Conservation (phyloP, 2,113 vertebrate genomes). For the rabbit (Oryctolagus cuniculus) region DNA sequence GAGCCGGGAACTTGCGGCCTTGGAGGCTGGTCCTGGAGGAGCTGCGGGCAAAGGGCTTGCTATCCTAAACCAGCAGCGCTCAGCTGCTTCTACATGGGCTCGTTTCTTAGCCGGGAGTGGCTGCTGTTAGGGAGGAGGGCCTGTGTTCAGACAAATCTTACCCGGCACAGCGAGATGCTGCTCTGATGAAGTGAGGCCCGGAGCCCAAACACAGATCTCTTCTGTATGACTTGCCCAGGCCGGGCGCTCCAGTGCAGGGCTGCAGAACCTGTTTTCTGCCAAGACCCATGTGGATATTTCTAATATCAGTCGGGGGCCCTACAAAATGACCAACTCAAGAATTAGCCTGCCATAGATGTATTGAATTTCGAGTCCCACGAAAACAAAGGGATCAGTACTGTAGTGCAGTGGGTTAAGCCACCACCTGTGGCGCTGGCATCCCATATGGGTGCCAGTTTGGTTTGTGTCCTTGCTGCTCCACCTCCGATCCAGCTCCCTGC, state of each 20-base stretch:
- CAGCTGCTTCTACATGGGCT: neutral
- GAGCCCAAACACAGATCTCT: neutral
- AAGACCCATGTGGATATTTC: no score
- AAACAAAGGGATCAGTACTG: no score
- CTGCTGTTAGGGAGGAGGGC: neutral
- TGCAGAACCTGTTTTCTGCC: neutral
- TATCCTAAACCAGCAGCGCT: neutral
- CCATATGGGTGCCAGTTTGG: no score
- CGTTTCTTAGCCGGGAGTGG: neutral
- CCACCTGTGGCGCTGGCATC: no score
- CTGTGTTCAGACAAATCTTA: neutral
- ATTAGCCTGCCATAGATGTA: no score
- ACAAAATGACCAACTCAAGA: no score
- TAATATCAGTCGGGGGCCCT: no score
- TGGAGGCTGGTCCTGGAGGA: neutral
- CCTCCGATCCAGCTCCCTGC: no score
- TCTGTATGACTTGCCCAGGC: neutral
- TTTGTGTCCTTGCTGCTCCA: no score
- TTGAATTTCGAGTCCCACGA: no score
- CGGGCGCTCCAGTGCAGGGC: neutral
- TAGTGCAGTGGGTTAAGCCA: no score
- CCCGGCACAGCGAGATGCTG: neutral
- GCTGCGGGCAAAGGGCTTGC: neutral
- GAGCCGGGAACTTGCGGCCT: neutral
- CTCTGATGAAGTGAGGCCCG: neutral